phyloP scores from a whole-genome alignment of 2,888 invertebrate genomes.

The Pseudococcus viburni region DNA sequence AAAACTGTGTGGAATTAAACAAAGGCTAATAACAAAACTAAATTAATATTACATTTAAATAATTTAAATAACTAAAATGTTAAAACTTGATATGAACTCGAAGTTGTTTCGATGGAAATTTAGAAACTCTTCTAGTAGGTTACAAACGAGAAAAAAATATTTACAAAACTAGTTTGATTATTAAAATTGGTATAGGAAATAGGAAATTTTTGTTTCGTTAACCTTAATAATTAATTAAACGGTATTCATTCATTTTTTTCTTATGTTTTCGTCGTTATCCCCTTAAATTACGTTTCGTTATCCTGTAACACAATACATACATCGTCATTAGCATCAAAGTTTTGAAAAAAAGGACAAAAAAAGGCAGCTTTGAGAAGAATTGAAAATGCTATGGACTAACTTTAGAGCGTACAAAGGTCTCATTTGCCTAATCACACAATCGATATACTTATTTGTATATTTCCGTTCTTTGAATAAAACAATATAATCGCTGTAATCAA shows the following conservation, averaged over 20 bases:
- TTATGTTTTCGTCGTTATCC: background rate
- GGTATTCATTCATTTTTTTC: slow-evolving; percentile 35
- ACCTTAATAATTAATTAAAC: slow-evolving; percentile 35
- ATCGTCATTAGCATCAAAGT: background rate
- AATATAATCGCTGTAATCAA: background rate
- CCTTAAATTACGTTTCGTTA: slow-evolving; percentile 26
- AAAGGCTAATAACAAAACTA: slow-evolving; percentile 49
- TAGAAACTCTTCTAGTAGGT: slow-evolving; percentile 39
- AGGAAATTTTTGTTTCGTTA: slow-evolving; percentile 44
- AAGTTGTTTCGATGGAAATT: slow-evolving; percentile 44
- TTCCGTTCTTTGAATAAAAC: slow-evolving; percentile 1
- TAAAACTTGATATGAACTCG: slow-evolving; percentile 49
- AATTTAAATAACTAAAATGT: slow-evolving; percentile 43
- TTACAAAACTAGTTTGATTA: slow-evolving; percentile 49
- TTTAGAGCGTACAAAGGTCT: slow-evolving; percentile 1
- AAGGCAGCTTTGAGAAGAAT: no score
- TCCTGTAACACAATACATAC: background rate
- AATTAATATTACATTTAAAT: slow-evolving; percentile 1
- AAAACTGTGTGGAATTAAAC: slow-evolving; percentile 41
- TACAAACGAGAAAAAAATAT: slow-evolving; percentile 29
- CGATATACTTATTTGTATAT: slow-evolving; percentile 15
- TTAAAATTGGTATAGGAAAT: slow-evolving; percentile 49
- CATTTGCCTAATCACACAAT: background rate
- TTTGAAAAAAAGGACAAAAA: background rate
- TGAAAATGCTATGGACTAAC: background rate